Evolutionary conservation across 2,113 vertebrate genomes (phyloP).

Genomic region (Tragelaphus strepsiceros): DNA sequence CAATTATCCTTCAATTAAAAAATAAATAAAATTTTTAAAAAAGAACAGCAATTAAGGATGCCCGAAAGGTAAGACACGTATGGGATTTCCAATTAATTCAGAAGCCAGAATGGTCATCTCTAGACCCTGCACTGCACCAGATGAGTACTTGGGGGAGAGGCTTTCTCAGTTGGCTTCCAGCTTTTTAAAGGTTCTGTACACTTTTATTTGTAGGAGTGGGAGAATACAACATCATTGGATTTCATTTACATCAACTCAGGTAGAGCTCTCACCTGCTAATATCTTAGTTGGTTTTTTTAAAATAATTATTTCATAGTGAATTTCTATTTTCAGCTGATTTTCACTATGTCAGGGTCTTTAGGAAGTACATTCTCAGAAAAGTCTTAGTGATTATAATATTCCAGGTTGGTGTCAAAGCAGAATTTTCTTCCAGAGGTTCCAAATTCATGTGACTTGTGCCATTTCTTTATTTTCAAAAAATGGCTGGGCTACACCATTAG

Average conservation of each 20-base stretch:
- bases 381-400: background rate
- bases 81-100: background rate
- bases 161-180: background rate
- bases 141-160: background rate
- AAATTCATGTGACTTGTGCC: background rate
- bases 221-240: background rate
- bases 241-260: background rate
- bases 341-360: background rate
- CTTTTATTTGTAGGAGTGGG: background rate
- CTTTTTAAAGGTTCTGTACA: background rate
- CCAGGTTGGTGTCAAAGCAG: background rate
- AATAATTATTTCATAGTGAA: background rate
- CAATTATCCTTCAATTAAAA: background rate
- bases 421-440: background rate
- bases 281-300: background rate
- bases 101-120: background rate
- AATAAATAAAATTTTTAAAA: background rate
- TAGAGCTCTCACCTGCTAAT: background rate
- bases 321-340: background rate
- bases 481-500: background rate
- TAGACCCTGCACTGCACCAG: background rate
- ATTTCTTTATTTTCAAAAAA: background rate
- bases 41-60: background rate
- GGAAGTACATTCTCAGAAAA: background rate
- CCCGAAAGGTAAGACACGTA: background rate